Base-by-base conservation (phyloP, 1,140 invertebrate genomes). In the Cydia pomonella region DNA sequence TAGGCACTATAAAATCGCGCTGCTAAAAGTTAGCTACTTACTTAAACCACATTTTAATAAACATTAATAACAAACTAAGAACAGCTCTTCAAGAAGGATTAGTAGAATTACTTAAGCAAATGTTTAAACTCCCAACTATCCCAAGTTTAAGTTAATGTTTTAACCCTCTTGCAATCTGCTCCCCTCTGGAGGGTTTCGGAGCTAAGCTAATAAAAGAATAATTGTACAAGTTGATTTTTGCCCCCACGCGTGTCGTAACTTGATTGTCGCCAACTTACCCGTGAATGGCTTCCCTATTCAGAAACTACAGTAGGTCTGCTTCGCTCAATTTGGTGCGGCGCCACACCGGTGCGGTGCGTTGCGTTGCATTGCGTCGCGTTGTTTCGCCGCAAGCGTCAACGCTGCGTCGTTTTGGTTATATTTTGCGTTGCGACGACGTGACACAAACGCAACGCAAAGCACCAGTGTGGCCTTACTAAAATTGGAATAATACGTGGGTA, bases 201-300 rank as follows among this genome's bases (percentile, higher is more conserved):
- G 27, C 29, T 69, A 69, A 69, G 64, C 64, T 33, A 69, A 69
- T 69, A 69, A 69, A 69, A 69, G 29, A 33, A 69, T 69, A 69
- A 69, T 69, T 69, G 64, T 69, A 29, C 63, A 69, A 69, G 64
- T 69, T 69, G 64, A 69, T 69, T 69, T 69, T 69, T 69, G 64
- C 27, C 64, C 64, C 64, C 16, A 69, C 64, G 27, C 29, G 64
- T 59, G 53, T 3, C 29, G 29, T 69, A 69, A 69, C 16, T 69
- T 18, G 64, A 69, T 69, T 69, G 64, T 59, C 53, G 53, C 64
- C 16, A 33, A 69, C 27, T 64, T 64, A 27, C 27, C 27, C 64
- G 29, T 69, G 33, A 69, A 69, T 33, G 27, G 64, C 63, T 38
- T 33, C 64, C 29, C n/a, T 59, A 3, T 59, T 59, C 21, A 59